Percentiles rank a stretch among this genome's conserved stretches.
Evolutionary conservation across 1,140 invertebrate genomes (phyloP).

Genomic region (Alviniconcha marisindica): DNA sequence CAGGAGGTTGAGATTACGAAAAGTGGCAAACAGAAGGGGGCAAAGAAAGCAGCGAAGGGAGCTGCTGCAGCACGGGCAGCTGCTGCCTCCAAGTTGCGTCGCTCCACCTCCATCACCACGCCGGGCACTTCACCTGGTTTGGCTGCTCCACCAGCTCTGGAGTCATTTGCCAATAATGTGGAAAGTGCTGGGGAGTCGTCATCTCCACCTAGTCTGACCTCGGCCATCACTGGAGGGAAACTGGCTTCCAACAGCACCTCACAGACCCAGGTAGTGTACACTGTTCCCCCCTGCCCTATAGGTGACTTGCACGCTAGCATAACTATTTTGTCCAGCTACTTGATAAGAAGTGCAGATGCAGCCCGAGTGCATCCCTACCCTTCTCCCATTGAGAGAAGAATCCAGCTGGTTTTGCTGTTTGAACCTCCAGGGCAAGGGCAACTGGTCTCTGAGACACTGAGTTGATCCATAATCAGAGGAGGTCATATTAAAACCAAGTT

Average conservation of each 20-base stretch:
- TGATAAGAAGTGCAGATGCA: no score
- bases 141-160: slow-evolving; percentile 9
- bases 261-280: slow-evolving; percentile 35
- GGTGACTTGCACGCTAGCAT: no score
- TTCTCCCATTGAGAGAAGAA: no score
- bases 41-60: slow-evolving; percentile 45
- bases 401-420: no score
- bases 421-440: no score
- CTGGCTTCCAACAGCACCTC: slow-evolving; percentile 19
- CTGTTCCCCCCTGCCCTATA: no score
- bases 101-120: not conserved
- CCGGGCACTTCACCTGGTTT: slow-evolving; percentile 1
- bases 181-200: slow-evolving; percentile 6
- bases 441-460: no score
- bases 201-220: slow-evolving; percentile 12
- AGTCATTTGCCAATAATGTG: slow-evolving; percentile 25
- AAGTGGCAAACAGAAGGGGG: slow-evolving; percentile 48
- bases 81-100: slow-evolving; percentile 23
- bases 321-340: no score
- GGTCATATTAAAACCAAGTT: no score
- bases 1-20: slow-evolving; percentile 47
- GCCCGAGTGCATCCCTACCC: no score
- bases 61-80: slow-evolving; percentile 72
- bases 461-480: no score
- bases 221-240: not conserved